These are phyloP conservation scores for Grallaria varia DNA, from an alignment of 2,113 vertebrate species.

Conservation along the genomic window DNA sequence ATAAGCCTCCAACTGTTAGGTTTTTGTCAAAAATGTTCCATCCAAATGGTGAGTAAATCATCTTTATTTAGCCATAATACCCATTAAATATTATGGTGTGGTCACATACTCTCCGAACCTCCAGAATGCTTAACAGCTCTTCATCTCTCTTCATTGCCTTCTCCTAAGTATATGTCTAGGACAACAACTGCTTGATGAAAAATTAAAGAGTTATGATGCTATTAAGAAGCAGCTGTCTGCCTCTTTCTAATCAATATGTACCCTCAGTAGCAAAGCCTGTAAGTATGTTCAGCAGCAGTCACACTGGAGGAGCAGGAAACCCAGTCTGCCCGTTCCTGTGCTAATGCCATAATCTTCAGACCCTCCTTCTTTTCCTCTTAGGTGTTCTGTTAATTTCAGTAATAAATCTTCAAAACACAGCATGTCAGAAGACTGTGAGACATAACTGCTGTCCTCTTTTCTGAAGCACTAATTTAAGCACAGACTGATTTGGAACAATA, in stretches of 20 bases:
- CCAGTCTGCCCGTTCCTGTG: not conserved
- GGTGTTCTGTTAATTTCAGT: not conserved
- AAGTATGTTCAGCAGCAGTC: not conserved
- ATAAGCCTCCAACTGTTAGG: slow-evolving; percentile 98
- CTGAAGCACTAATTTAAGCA: not conserved
- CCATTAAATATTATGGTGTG: not conserved
- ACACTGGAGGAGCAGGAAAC: not conserved
- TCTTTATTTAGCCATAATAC: not conserved
- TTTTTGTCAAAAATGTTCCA: slow-evolving; percentile 99
- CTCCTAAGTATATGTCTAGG: not conserved
- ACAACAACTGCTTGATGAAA: not conserved
- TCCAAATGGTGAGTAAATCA: slow-evolving; percentile 89
- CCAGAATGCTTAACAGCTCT: not conserved
- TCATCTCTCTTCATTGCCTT: not conserved
- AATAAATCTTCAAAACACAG: not conserved
- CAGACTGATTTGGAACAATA: not conserved
- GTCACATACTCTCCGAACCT: not conserved
- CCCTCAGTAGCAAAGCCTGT: not conserved
- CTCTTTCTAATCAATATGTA: not conserved
- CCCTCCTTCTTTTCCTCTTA: not conserved
- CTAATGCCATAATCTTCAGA: not conserved
- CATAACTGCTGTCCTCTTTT: not conserved
- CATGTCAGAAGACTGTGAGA: not conserved
- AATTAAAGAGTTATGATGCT: not conserved
- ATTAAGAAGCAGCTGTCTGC: not conserved